Base-by-base conservation (phyloP, 1,140 invertebrate species). In the Pachypeltis micranthus region DNA sequence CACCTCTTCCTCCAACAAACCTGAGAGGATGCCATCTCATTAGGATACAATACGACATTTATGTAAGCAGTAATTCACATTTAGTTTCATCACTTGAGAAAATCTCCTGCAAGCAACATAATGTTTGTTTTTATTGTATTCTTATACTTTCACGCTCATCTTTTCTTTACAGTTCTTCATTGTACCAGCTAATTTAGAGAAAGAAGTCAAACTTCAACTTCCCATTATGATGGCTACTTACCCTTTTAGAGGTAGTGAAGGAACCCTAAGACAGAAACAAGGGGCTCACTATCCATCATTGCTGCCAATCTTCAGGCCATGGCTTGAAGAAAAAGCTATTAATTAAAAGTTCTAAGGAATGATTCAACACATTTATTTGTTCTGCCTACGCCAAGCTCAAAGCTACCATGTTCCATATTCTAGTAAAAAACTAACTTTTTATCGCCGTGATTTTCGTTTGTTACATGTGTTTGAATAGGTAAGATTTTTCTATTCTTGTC, bases 151-250 rank as follows among this genome's bases (percentile, higher is more conserved):
- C 27, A 57, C 21, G 21, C 24, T 47, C 7, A 10, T 39, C n/a
- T 54, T 54, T 7, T 14, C 64, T 68, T 80, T 80, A 34, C 78
- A 93, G 90, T 95, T 96, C 73, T 85, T 93, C 63, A 87, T 95
- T 69, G 86, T 86, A 71, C 91, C 91, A 64, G 93, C 91, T 75
- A 91, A 89, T 66, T 77, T 93, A 70, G 90, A 94, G 71, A 94
- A 93, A 74, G 86, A 91, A 69, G 87, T 95, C 27, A 94, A 93
- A 74, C 77, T 96, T 1, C 92, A 95, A 73, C 79, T 95, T 71
- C 93, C 93, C 23, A 93, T 96, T 64, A 84, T 94, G 71, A 79
- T 96, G 74, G 93, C 90, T 16, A 95, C 91, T n/a, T 96, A 95
- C 76, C 92, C 92, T 0, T 80, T 93, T 69, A 79, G 88, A 59